Conservation (phyloP, 1,140 invertebrate genomes). For the Fopius arisanus region DNA sequence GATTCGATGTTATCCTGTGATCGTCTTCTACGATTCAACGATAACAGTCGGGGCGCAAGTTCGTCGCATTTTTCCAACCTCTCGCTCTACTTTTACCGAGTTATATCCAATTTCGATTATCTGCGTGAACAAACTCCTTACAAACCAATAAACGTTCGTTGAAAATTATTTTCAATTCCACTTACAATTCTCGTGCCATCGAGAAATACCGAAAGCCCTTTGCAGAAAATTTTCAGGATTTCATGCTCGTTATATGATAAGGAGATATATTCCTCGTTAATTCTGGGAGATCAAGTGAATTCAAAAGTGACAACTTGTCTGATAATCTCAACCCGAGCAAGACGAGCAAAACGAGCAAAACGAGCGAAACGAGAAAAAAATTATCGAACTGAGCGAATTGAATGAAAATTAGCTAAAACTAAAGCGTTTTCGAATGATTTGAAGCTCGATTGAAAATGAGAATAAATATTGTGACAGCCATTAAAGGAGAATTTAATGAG, state of each 20-base stretch:
- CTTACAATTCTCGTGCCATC: too few relatives aligned
- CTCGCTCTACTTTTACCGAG: not conserved
- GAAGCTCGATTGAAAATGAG: not conserved
- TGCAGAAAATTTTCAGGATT: too few relatives aligned
- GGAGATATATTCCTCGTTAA: too few relatives aligned
- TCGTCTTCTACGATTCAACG: conserved; percentile 1
- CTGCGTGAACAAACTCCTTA: not conserved
- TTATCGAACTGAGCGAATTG: not conserved
- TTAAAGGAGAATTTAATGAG: not conserved
- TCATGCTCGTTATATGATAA: too few relatives aligned
- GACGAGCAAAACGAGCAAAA: too few relatives aligned
- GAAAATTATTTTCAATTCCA: not conserved
- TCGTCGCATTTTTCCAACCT: not conserved
- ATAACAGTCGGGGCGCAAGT: not conserved
- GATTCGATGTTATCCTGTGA: not conserved
- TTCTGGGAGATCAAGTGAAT: too few relatives aligned
- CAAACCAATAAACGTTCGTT: not conserved
- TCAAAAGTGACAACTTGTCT: too few relatives aligned
- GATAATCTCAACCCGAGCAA: too few relatives aligned
- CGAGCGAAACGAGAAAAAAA: not conserved
- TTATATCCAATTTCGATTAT: conserved; percentile 2
- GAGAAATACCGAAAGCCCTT: too few relatives aligned
- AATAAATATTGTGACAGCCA: not conserved
- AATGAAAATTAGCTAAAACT: too few relatives aligned
- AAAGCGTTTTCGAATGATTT: too few relatives aligned